phyloP scores from a whole-genome alignment of 2,888 invertebrate genomes.

The Lasioglossum figueresi region DNA sequence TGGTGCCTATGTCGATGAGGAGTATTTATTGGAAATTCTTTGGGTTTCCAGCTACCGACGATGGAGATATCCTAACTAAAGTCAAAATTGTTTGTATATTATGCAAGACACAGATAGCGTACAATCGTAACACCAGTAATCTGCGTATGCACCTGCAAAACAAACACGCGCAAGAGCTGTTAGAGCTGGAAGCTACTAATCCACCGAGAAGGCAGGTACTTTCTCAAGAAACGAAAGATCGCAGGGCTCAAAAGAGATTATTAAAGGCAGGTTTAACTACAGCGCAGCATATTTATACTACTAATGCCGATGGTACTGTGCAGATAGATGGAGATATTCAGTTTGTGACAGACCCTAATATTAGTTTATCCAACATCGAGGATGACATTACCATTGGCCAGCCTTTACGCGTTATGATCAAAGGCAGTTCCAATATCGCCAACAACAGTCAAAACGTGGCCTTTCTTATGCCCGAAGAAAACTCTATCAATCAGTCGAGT shows the following conservation, averaged over 20 bases:
- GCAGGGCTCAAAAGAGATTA: constrained; percentile 78
- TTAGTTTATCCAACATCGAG: constrained; percentile 79
- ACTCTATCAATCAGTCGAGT: constrained; percentile 71
- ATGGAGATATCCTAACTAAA: constrained; percentile 83
- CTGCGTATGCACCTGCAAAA: constrained; percentile 85
- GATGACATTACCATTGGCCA: constrained; percentile 77
- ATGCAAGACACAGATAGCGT: constrained; percentile 85
- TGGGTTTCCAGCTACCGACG: constrained; percentile 85
- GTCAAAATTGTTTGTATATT: constrained; percentile 84
- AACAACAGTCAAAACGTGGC: constrained; percentile 76
- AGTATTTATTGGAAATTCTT: constrained; percentile 85
- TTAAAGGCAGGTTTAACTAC: constrained; percentile 75
- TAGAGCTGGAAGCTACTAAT: constrained; percentile 80
- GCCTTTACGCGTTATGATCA: constrained; percentile 78
- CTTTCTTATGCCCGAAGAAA: constrained; percentile 80
- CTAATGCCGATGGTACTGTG: constrained; percentile 82
- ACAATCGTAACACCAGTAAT: constrained; percentile 85
- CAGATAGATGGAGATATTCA: constrained; percentile 83
- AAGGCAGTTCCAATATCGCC: constrained; percentile 65
- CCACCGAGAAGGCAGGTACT: constrained; percentile 78
- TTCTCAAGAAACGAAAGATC: constrained; percentile 79
- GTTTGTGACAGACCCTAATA: constrained; percentile 82
- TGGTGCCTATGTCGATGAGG: constrained; percentile 85
- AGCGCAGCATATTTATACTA: constrained; percentile 82
- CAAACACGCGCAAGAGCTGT: constrained; percentile 82